Percentiles rank a stretch among this genome's conserved stretches.
phyloP scores from a whole-genome alignment of 2,888 invertebrate species.

The Drosophila bunnanda region DNA sequence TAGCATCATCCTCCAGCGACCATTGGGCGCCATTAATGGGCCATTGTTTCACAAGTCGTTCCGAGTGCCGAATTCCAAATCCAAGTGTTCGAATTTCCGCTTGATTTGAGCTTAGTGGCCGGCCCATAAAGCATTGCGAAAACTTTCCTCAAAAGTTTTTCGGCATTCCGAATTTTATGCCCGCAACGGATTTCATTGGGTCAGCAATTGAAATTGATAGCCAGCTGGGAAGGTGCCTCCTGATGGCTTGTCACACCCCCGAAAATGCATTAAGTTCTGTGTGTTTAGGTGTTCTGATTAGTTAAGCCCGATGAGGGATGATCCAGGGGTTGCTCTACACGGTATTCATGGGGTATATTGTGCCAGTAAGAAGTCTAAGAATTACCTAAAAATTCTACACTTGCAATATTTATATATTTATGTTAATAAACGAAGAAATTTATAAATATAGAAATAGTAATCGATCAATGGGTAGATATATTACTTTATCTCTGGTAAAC shows the following conservation, averaged over 20 bases:
- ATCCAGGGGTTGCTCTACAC: not conserved
- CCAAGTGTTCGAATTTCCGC: conserved; percentile 59
- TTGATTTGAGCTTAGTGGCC: conserved; percentile 64
- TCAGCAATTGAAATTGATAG: conserved; percentile 71
- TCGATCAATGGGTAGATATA: not conserved
- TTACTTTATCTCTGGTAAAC: not conserved
- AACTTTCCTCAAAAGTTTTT: conserved; percentile 56
- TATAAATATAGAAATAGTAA: not conserved
- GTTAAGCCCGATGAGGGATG: conserved; percentile 16
- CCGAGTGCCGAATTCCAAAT: conserved; percentile 10
- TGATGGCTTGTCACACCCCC: not conserved
- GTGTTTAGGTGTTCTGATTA: conserved; percentile 35
- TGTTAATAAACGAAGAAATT: not conserved
- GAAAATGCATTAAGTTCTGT: conserved; percentile 46
- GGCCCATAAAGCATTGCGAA: conserved; percentile 63
- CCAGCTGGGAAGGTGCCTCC: conserved; percentile 33
- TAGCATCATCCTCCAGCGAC: conserved; percentile 20
- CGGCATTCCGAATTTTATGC: conserved; percentile 66
- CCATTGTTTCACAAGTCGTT: conserved; percentile 73
- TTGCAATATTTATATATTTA: not conserved
- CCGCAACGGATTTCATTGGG: conserved; percentile 56
- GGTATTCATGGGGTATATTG: conserved; percentile 8
- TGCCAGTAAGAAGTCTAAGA: no score
- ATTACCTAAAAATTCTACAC: not conserved
- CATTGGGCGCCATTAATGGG: conserved; percentile 69